Evolutionary conservation across 2,113 vertebrate species (phyloP).

Genomic region (Hemiprocne comata): DNA sequence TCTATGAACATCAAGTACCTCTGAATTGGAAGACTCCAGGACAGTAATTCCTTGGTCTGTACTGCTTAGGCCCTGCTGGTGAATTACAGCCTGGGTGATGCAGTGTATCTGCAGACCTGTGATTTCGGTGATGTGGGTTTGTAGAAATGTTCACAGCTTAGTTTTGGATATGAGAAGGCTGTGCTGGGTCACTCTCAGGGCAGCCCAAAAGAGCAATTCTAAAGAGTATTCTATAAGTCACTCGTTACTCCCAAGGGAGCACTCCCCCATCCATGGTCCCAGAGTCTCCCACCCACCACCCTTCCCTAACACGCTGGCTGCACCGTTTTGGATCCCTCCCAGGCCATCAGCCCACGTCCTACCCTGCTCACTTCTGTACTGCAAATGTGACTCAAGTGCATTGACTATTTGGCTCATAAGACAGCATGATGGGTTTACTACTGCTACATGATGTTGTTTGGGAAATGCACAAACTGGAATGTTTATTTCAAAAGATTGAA

Average conservation of each 20-base stretch:
- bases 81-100: not conserved
- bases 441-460: rapidly evolving
- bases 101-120: not conserved
- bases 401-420: not conserved
- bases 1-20: not conserved
- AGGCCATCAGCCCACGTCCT: not conserved
- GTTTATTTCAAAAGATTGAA: not conserved
- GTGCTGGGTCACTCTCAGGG: not conserved
- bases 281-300: rapidly evolving
- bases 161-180: not conserved
- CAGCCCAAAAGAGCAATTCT: not conserved
- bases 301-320: not conserved
- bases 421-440: not conserved
- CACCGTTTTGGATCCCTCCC: not conserved
- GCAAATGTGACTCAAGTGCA: not conserved
- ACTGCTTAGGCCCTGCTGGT: not conserved
- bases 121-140: not conserved
- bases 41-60: not conserved
- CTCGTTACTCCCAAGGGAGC: not conserved
- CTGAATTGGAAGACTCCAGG: not conserved
- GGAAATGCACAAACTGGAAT: not conserved
- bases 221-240: not conserved
- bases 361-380: not conserved
- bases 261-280: not conserved
- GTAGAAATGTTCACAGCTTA: not conserved